Base-by-base conservation (phyloP, 2,113 vertebrate species). In the Hyperoodon ampullatus region DNA sequence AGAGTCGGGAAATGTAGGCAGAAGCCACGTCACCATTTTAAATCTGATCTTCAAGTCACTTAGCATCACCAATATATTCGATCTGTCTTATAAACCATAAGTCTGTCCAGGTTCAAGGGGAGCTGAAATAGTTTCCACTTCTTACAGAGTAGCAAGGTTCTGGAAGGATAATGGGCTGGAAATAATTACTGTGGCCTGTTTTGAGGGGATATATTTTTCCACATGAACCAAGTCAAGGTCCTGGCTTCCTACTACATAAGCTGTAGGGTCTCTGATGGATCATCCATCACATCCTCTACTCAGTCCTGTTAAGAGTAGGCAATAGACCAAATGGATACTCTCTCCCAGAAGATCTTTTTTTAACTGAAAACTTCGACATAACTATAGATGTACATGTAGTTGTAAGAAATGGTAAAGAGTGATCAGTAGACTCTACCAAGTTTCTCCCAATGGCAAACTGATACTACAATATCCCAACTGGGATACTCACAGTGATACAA, bases 361-460 rank as follows among this genome's bases (percentile, higher is more conserved):
- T 30, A 11, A 42, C 0, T 47, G 23, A 50, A 8, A 15, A 18
- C 2, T 30, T 21, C n/a, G 39, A 50, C 72, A 33, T 35, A 44
- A 26, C 14, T 42, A 28, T 8, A 28, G 19, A 23, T 1, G 9
- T 16, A 8, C 6, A 2, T 4, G 13, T 5, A 14, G 16, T 14
- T 10, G 23, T 39, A 5, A 30, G 83, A 71, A 72, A 47, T 19
- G 63, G 35, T 2, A 8, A 23, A 18, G 14, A 24, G 58, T 21
- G 8, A 21, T 6, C 0, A 0, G 0, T 8, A 21, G 47, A 18
- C 44, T 55, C 78, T 66, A 6, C 3, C 68, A 11, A 6, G 11
- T 85, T 53, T 53, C 47, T 24, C 39, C 70, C 28, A 68, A 10
- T 1, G n/a, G 47, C 18, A 4, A 58, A 58, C 21, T 0, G 55